Base-by-base conservation (phyloP, 2,797 vertebrate species). In the Lutjanus argentimaculatus region DNA sequence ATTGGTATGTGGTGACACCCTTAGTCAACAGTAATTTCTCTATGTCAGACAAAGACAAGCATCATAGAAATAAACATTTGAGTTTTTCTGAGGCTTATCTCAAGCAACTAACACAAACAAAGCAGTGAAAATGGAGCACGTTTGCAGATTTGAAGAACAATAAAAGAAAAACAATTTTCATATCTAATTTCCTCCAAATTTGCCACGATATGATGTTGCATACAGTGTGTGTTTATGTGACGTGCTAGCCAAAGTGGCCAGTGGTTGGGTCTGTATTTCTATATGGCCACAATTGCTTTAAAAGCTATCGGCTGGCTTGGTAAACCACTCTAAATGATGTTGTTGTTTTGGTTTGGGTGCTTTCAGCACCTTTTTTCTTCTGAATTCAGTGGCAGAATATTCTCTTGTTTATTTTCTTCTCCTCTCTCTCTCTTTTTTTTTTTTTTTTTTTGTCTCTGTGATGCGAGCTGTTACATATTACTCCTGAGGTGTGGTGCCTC, bases 401-500 rank as follows among this genome's bases (percentile, higher is more conserved):
- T 84, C 68, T 63, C 77, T 82, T 89, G 86, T 92, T 93, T 88
- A 77, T 90, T 93, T 92, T 92, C 84, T 79, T 80, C 84, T 67
- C 58, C 67, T 77, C 61, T 45, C 56, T 76, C 68, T 71, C 25
- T 40, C 77, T 67, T 70, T 72, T 67, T 46, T 42, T 67, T 72
- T 67, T 46, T 42, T 67, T 66, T 72, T 71, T 67, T 46, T 42
- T 68, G 73, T 61, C 82, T 83, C 84, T 84, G 89, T 90, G 88
- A 92, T 91, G 88, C 53, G 91, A 92, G 92, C 93, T 95, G 92
- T 95, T 94, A 92, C 91, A 92, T 91, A 94, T 93, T 94, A 95
- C 94, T 93, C 88, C 88, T 83, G 90, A 96, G 96, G 95, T 95
- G 95, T 95, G 95, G 94, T 92, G 89, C 92, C 93, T 94, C 91